Conservation (phyloP, 2,888 invertebrate genomes). For the Drosophila hamatofila region DNA sequence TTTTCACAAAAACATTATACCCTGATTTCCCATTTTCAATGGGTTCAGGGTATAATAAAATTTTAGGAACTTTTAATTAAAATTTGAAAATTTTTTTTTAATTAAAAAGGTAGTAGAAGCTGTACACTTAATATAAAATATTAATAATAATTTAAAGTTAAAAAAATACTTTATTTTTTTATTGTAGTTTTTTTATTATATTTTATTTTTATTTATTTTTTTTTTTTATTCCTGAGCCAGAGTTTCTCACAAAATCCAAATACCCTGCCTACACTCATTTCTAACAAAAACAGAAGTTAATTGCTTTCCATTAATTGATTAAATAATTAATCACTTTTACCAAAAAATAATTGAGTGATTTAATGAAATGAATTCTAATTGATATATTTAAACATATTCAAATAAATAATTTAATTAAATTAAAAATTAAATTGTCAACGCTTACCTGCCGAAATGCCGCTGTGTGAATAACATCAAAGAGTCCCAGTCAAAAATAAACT, state of each 20-base stretch:
- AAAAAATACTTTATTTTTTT: no score
- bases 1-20: no score
- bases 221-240: no score
- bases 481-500: slow-evolving; percentile 21
- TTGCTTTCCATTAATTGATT: neutral
- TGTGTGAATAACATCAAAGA: slow-evolving; percentile 38
- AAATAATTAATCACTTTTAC: neutral
- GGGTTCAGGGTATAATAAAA: no score
- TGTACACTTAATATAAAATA: no score
- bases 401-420: neutral
- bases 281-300: neutral
- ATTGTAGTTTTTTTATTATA: no score
- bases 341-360: neutral
- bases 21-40: no score
- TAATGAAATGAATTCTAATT: neutral
- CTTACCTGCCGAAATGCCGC: slow-evolving; percentile 45
- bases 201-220: no score
- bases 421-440: neutral
- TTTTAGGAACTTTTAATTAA: no score
- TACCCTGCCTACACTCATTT: neutral
- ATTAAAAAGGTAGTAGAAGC: no score
- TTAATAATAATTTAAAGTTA: no score
- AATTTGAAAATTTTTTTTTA: no score
- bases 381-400: neutral
- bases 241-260: neutral